Evolutionary conservation across 2,888 invertebrate species (phyloP), one percentile per base, ranked within the genome.

Genomic region (Cerceris ruficornis): DNA sequence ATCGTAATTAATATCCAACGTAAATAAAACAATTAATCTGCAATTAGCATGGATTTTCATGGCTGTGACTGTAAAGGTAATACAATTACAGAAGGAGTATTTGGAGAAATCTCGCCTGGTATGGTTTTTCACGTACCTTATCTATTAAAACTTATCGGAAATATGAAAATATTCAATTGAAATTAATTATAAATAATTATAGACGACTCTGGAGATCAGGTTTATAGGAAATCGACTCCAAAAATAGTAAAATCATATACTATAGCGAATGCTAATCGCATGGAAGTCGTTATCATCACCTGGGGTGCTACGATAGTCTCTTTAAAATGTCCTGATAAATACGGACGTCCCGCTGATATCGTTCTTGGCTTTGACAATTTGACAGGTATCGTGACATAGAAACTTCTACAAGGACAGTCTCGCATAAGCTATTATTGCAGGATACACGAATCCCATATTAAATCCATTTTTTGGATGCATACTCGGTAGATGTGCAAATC

Each of bases 391-490:
- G 66, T 58, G 13, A 64, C 28, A 62, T 50, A 39, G 28, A 50
- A 39, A 49, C 41, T 69, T 13, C 15, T 7, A 8, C 46, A 46
- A 1, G 46, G 46, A 46, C 46, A 28, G 13, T 13, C 8, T 28
- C 28, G 6, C 6, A n/a, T n/a, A 14, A 13, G n/a, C 7, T 7
- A 1, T 62, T 57, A 50, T 78, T 69, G 1, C 62, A 96, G 97
- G 95, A 73, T 97, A 97, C 88, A 93, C 94, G 70, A 94, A 94
- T 88, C 91, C 93, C 0, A 89, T 93, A 15, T 58, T 86, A 59
- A 97, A 97, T 90, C 96, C 96, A 0, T 98, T 97, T 90, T 96
- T 98, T 88, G 98, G 98, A 6, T 96, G 96, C 0, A 95, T 97
- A 0, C 94, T 98, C 74, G 98, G 98, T 1, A 94, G 98, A 69